Base-by-base conservation (phyloP, 2,113 vertebrate species). In the Passer montanus region DNA sequence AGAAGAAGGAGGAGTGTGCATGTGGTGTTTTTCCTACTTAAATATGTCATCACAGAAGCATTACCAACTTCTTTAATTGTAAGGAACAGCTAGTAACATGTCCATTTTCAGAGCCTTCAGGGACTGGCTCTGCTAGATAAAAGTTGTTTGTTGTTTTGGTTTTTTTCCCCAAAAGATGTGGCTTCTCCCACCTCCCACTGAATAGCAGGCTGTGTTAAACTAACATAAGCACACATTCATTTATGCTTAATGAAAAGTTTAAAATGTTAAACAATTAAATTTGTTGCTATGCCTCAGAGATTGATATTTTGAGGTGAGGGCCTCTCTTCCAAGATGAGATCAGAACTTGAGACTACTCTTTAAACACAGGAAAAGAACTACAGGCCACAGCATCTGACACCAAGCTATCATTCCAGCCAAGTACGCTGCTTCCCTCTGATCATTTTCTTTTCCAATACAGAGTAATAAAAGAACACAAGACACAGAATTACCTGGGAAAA, bases 1-100 rank as follows among this genome's bases (percentile, higher is more conserved):
- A 1, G 58, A 76, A 22, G 23, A 13, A 41, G 44, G 31, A 16
- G 6, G 30, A n/a, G 7, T 0, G 1, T 33, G 12, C 0, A 0
- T 0, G 3, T 5, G 3, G 7, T 3, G 20, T 75, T 39, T 22
- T 60, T 20, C 35, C 12, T 33, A 20, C n/a, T 60, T 49, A 26
- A 49, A 31, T 39, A 39, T 49, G 10, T 33, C 13, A 8, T 62
- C 27, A 33, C 44, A 76, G 27, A 49, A n/a, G n/a, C 0, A 3
- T 26, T 30, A 18, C 24, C 7, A 43, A 18, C 11, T 44, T 79
- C 24, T 53, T 33, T 64, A 43, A 14, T 4, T 44, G 15, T 27
- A 60, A 60, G 37, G 35, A 27, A 37, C 35, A 26, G 14, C 11
- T 28, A n/a, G 11, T 18, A 43, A n/a, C 11, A 16, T 11, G 14